These are phyloP conservation scores for Plumapathes pennacea DNA, from an alignment of 92 coral and sea anemone species.

Conservation along the genomic window DNA sequence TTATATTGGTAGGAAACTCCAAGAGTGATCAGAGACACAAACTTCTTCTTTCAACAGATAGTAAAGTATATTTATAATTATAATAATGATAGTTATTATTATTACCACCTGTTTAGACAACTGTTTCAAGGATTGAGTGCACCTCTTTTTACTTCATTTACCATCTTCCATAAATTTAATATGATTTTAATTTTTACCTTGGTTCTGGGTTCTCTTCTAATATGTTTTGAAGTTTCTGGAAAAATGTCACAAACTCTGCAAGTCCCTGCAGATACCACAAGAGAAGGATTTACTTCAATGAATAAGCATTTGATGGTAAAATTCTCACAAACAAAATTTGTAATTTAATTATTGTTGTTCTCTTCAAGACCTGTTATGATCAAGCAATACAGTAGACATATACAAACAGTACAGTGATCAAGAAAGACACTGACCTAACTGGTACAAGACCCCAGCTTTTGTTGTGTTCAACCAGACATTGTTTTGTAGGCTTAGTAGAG, in stretches of 20 bases:
- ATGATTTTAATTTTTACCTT: too few relatives aligned
- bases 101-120: slow-evolving; percentile 16
- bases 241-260: slow-evolving; percentile 78
- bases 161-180: too few relatives aligned
- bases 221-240: slow-evolving; percentile 75
- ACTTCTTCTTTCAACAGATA: background rate
- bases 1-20: background rate
- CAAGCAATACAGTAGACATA: background rate
- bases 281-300: background rate
- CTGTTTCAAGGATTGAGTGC: too few relatives aligned
- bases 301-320: background rate
- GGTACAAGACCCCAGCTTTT: too few relatives aligned
- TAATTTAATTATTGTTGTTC: too few relatives aligned
- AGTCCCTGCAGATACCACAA: slow-evolving; percentile 53
- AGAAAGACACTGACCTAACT: too few relatives aligned
- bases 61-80: background rate
- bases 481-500: too few relatives aligned
- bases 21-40: background rate
- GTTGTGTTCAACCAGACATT: too few relatives aligned
- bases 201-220: slow-evolving; percentile 61
- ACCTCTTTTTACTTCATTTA: too few relatives aligned
- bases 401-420: too few relatives aligned
- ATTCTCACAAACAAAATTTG: background rate
- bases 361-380: background rate
- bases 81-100: slow-evolving; percentile 2